Evolutionary conservation across 2,113 vertebrate species (phyloP).

Genomic region (Trichechus manatus): DNA sequence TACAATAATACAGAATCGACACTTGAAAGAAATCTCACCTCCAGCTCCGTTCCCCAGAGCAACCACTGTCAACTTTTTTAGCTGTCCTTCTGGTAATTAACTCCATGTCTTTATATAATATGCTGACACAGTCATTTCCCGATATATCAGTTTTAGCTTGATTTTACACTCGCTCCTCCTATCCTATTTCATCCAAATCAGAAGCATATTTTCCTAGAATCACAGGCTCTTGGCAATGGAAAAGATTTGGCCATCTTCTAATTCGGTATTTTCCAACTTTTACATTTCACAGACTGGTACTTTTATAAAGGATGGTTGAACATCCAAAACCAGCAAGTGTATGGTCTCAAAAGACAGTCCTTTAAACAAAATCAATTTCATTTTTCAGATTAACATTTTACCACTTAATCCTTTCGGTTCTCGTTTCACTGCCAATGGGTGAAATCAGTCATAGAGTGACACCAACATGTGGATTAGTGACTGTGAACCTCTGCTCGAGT

Average conservation of each 20-base stretch:
- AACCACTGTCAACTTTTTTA: not conserved
- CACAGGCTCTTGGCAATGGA: conserved; percentile 33
- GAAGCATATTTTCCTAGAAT: conserved; percentile 72
- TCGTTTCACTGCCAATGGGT: not conserved
- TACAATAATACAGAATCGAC: not conserved
- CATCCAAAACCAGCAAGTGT: not conserved
- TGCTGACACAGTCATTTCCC: conserved; percentile 14
- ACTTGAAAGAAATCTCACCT: not conserved
- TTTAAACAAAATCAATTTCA: not conserved
- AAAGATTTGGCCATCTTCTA: not conserved
- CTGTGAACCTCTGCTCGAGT: not conserved
- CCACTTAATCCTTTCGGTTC: not conserved
- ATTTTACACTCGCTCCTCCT: not conserved
- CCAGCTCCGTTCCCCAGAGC: not conserved
- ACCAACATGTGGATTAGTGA: not conserved
- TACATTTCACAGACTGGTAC: not conserved
- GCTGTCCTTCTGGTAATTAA: conserved; percentile 36
- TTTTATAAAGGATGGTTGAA: not conserved
- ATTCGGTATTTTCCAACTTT: not conserved
- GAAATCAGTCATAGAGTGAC: not conserved
- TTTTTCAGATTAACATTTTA: not conserved
- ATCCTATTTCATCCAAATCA: conserved; percentile 73
- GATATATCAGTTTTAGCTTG: conserved; percentile 36
- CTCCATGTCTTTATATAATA: not conserved
- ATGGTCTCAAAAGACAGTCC: not conserved